Conservation (phyloP, 2,888 invertebrate species). For the Silvanus unidentatus region DNA sequence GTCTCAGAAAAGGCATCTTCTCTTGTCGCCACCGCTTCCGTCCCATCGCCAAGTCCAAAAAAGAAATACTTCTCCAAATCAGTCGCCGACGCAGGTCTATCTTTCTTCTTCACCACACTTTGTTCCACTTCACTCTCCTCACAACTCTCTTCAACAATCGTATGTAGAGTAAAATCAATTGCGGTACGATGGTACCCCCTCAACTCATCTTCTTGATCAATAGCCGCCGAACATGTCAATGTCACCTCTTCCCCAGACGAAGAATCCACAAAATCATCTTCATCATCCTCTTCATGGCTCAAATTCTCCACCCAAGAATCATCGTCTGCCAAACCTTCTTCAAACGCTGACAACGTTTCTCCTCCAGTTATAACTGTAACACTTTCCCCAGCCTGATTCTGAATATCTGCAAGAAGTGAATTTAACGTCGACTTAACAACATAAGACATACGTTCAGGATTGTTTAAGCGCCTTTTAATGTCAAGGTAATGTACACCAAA, state of each 20-base stretch:
- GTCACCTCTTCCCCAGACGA: slow-evolving; percentile 65
- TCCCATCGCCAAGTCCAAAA: slow-evolving; percentile 75
- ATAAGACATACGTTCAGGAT: neutral
- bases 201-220: slow-evolving; percentile 73
- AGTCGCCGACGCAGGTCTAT: slow-evolving; percentile 68
- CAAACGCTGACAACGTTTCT: slow-evolving; percentile 67
- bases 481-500: slow-evolving; percentile 11
- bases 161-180: slow-evolving; percentile 85
- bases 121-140: slow-evolving; percentile 86
- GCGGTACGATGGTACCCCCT: slow-evolving; percentile 76
- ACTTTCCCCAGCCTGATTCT: slow-evolving; percentile 44
- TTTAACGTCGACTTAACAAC: slow-evolving; percentile 22
- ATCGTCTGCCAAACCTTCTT: slow-evolving; percentile 83
- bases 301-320: slow-evolving; percentile 90
- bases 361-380: slow-evolving; percentile 66
- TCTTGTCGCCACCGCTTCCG: slow-evolving; percentile 47
- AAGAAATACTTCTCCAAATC: slow-evolving; percentile 89
- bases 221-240: slow-evolving; percentile 49
- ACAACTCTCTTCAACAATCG: slow-evolving; percentile 90
- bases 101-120: slow-evolving; percentile 49
- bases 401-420: slow-evolving; percentile 28
- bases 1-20: slow-evolving; percentile 73
- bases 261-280: slow-evolving; percentile 44
- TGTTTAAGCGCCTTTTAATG: slow-evolving; percentile 1
- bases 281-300: slow-evolving; percentile 69